These are phyloP conservation scores for Colletes gigas DNA, from an alignment of 1,140 invertebrate genomes.

Conservation along the genomic window DNA sequence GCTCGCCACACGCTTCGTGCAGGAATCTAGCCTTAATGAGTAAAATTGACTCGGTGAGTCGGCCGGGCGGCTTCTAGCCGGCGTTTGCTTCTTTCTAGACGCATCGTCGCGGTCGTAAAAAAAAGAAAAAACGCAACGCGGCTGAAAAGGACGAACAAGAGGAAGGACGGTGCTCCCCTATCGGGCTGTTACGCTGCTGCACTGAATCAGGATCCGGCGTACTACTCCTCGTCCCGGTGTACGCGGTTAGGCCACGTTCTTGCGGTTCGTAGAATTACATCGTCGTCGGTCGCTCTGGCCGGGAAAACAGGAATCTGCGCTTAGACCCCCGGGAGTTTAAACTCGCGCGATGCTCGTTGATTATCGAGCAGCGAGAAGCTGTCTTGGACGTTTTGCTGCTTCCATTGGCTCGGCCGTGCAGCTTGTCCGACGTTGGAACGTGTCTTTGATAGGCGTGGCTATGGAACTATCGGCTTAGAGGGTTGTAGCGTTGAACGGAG, in stretches of 20 bases:
- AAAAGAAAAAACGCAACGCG: slow-evolving; percentile 29
- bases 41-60: slow-evolving; percentile 73
- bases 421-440: slow-evolving; percentile 6
- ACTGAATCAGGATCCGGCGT: slow-evolving; percentile 55
- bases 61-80: slow-evolving; percentile 29
- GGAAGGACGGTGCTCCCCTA: background rate
- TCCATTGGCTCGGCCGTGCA: background rate
- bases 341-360: slow-evolving; percentile 43
- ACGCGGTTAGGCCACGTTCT: slow-evolving; percentile 66
- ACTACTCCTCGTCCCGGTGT: slow-evolving; percentile 22
- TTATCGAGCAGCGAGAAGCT: slow-evolving; percentile 47
- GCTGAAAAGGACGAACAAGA: slow-evolving; percentile 6
- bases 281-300: slow-evolving; percentile 45
- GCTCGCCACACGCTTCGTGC: slow-evolving; percentile 70
- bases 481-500: slow-evolving; percentile 6
- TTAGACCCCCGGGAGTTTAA: slow-evolving; percentile 39
- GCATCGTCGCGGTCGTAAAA: slow-evolving; percentile 42
- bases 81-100: slow-evolving; percentile 38
- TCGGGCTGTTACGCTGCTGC: background rate
- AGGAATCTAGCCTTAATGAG: slow-evolving; percentile 81
- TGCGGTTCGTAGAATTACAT: slow-evolving; percentile 65
- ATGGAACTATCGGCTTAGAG: slow-evolving; percentile 21
- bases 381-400: background rate
- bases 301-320: slow-evolving; percentile 68
- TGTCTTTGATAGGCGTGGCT: slow-evolving; percentile 44